Conservation (phyloP, 2,888 invertebrate genomes). For the Mythimna albipuncta region DNA sequence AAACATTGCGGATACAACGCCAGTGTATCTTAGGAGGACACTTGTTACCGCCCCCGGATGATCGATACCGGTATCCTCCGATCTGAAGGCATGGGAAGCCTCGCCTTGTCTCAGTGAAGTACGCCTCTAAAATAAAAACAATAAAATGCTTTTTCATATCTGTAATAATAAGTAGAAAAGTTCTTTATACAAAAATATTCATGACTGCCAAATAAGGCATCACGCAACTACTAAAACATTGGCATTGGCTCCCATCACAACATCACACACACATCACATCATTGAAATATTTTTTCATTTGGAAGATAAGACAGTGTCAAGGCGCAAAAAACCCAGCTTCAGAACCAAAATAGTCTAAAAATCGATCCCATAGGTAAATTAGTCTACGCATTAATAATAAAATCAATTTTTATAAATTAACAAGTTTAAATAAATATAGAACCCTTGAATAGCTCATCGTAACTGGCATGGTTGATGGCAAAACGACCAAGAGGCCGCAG, state of each 20-base stretch:
- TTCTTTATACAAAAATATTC: not conserved
- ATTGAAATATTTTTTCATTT: too few relatives aligned
- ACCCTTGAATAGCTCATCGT: too few relatives aligned
- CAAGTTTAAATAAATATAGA: not conserved
- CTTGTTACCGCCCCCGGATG: constrained; percentile 8
- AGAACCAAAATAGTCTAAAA: too few relatives aligned
- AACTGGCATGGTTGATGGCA: too few relatives aligned
- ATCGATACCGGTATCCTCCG: constrained; percentile 33
- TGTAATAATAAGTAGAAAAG: not conserved
- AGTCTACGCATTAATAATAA: too few relatives aligned
- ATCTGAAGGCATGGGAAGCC: constrained; percentile 47
- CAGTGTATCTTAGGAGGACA: constrained; percentile 35
- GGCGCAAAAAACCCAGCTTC: too few relatives aligned
- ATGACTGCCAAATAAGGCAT: not conserved
- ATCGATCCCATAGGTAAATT: too few relatives aligned
- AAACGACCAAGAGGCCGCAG: too few relatives aligned
- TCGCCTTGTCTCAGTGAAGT: constrained; percentile 37
- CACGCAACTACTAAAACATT: too few relatives aligned
- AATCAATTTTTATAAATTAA: not conserved
- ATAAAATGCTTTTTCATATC: not conserved
- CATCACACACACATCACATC: too few relatives aligned
- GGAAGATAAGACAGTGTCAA: too few relatives aligned
- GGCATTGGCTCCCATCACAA: too few relatives aligned
- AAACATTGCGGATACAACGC: constrained; percentile 30
- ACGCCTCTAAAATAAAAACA: constrained; percentile 19